Conservation (phyloP, 2,797 vertebrate species). For the Erithacus rubecula region DNA sequence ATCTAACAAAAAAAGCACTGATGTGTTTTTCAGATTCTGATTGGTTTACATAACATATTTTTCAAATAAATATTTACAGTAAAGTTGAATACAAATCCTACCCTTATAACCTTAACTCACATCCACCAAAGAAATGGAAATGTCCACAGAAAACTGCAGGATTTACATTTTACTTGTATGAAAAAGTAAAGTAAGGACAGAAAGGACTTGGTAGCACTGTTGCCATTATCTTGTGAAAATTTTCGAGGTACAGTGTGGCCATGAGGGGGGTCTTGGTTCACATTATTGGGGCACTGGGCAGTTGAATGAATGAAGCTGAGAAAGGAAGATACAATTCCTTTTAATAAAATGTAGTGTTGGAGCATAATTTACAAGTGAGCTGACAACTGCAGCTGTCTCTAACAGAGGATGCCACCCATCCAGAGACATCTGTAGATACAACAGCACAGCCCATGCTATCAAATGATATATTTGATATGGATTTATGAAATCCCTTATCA, state of each 20-base stretch:
- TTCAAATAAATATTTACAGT: neutral
- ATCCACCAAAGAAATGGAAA: neutral
- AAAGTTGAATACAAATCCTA: neutral
- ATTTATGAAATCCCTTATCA: neutral
- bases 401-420: neutral
- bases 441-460: neutral
- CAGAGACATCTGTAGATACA: neutral
- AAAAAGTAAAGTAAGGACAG: neutral
- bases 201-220: neutral
- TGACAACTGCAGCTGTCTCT: neutral
- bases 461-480: neutral
- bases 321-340: neutral
- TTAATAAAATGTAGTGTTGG: neutral
- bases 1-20: neutral
- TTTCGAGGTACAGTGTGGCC: neutral
- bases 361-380: neutral
- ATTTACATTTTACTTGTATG: neutral
- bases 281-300: neutral
- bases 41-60: neutral
- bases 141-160: neutral
- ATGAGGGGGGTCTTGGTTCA: too few species aligned
- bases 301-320: neutral
- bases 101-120: neutral
- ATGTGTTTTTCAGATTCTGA: neutral
- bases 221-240: neutral